Percentiles rank a stretch among this genome's conserved stretches.
phyloP scores from a whole-genome alignment of 2,888 invertebrate genomes.

The Heliconius cydno region DNA sequence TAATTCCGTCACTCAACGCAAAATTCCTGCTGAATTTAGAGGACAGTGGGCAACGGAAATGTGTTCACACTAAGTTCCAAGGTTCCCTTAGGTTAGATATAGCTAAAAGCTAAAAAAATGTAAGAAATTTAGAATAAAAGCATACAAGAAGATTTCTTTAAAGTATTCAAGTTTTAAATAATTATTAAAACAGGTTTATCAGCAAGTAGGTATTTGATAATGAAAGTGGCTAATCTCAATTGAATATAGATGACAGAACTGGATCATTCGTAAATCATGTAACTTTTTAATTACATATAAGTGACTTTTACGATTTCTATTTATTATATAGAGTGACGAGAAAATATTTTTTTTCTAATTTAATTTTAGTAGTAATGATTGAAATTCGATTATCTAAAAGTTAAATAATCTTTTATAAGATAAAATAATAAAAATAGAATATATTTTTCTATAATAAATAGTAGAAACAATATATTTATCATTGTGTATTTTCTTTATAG shows the following conservation, averaged over 20 bases:
- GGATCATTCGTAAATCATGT: slow-evolving; percentile 42
- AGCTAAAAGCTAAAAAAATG: too few species aligned
- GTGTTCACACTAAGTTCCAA: too few species aligned
- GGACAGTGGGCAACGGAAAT: too few species aligned
- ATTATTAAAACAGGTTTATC: slow-evolving; percentile 37
- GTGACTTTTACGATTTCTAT: slow-evolving; percentile 32
- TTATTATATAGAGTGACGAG: slow-evolving; percentile 10
- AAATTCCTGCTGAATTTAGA: too few species aligned
- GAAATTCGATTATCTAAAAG: too few species aligned
- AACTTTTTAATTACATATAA: slow-evolving; percentile 33
- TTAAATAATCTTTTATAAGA: too few species aligned
- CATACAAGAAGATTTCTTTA: slow-evolving; percentile 28
- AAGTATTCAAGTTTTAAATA: slow-evolving; percentile 29
- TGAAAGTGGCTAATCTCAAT: slow-evolving; percentile 36
- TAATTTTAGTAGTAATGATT: neutral
- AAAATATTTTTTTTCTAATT: neutral
- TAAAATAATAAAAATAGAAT: too few species aligned
- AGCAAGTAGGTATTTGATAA: slow-evolving; percentile 32
- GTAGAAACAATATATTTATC: too few species aligned
- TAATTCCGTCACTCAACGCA: too few species aligned
- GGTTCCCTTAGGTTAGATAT: too few species aligned
- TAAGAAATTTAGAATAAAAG: slow-evolving; percentile 1
- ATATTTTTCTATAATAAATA: too few species aligned
- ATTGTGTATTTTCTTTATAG: too few species aligned
- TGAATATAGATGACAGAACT: slow-evolving; percentile 40